phyloP scores from a whole-genome alignment of 2,797 vertebrate genomes.

The Myiotriccus ornatus region DNA sequence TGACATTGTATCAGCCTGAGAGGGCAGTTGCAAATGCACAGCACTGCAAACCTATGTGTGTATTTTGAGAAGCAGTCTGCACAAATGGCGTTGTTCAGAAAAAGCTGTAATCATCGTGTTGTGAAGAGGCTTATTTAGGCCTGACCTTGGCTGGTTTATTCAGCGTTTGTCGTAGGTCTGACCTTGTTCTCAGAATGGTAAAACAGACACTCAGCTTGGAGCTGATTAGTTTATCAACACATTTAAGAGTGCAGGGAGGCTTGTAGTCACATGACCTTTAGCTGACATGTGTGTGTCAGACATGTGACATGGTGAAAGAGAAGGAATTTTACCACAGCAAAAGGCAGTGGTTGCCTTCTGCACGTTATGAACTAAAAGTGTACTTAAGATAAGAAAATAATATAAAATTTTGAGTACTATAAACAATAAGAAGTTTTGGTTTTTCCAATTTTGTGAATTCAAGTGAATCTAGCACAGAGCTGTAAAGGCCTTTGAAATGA shows the following conservation, averaged over 20 bases:
- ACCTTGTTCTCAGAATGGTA: neutral
- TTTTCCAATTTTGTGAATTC: neutral
- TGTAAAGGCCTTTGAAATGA: neutral
- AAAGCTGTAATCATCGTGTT: neutral
- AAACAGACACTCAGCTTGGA: neutral
- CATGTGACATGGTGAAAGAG: neutral
- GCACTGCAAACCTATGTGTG: neutral
- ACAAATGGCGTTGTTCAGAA: neutral
- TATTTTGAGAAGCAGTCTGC: neutral
- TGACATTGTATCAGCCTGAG: neutral
- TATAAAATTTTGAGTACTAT: neutral
- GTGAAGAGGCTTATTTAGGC: neutral
- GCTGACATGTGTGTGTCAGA: neutral
- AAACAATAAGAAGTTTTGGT: neutral
- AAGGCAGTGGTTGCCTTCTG: neutral
- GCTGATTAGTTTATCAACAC: neutral
- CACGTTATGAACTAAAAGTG: neutral
- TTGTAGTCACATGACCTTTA: neutral
- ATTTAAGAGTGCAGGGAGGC: neutral
- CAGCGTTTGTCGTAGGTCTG: neutral
- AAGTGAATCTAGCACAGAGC: neutral
- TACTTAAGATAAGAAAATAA: neutral
- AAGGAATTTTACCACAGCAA: neutral
- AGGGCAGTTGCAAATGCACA: neutral
- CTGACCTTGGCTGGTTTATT: neutral